These are phyloP conservation scores for Pantherophis guttatus DNA, from an alignment of 2,113 vertebrate species.

Conservation along the genomic window DNA sequence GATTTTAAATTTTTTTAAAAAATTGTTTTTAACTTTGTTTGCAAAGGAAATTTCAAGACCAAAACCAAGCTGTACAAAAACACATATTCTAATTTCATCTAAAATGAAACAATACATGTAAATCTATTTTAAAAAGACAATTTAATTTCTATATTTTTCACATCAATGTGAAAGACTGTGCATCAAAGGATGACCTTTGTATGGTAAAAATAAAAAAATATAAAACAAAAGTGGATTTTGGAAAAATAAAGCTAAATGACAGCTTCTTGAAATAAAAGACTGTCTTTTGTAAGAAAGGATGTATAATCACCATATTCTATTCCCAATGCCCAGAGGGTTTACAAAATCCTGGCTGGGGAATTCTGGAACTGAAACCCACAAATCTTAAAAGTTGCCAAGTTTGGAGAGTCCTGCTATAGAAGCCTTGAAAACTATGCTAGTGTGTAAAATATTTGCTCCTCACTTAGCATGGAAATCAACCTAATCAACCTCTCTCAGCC, in stretches of 20 bases:
- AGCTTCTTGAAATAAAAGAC: neutral
- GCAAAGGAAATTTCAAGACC: neutral
- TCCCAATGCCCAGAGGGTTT: neutral
- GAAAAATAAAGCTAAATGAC: neutral
- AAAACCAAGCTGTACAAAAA: neutral
- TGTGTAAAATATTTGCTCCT: neutral
- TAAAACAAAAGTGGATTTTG: neutral
- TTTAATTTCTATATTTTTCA: neutral
- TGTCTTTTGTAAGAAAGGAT: neutral
- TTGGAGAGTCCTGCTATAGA: neutral
- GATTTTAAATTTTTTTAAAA: neutral
- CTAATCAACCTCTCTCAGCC: neutral
- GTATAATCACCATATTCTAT: neutral
- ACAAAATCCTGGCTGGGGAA: neutral
- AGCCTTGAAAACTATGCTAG: neutral
- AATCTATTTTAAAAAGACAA: neutral
- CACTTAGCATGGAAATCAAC: neutral
- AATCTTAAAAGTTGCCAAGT: neutral
- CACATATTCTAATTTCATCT: neutral
- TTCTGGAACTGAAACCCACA: neutral
- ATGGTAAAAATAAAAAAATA: neutral
- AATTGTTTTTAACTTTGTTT: neutral
- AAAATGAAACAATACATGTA: neutral
- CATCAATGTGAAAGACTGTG: neutral
- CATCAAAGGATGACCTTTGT: neutral